Evolutionary conservation across 2,113 vertebrate genomes (phyloP).

Genomic region (Coracopsis vasa): DNA sequence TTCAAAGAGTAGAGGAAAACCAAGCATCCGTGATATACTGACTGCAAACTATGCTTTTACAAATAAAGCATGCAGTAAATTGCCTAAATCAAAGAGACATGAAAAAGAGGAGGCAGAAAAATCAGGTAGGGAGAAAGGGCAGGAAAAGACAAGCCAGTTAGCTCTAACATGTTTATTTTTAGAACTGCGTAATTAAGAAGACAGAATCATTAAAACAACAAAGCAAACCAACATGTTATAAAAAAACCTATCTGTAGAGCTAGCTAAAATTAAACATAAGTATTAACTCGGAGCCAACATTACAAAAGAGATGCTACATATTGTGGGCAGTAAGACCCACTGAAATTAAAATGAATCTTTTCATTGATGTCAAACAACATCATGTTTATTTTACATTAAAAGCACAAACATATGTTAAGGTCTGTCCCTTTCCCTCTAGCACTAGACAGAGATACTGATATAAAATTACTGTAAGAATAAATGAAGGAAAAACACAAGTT

Average conservation of each 20-base stretch:
- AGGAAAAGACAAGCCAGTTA: neutral
- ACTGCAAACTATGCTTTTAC: neutral
- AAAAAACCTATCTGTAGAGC: neutral
- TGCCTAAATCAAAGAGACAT: neutral
- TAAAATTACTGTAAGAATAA: neutral
- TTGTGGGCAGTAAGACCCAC: neutral
- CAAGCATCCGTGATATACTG: neutral
- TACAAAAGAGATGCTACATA: neutral
- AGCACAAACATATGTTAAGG: neutral
- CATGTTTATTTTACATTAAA: neutral
- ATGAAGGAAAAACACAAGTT: neutral
- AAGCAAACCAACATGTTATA: neutral
- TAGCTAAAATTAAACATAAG: neutral
- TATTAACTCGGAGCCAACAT: neutral
- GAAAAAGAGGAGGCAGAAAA: neutral
- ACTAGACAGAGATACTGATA: neutral
- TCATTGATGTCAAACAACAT: neutral
- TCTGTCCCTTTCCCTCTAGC: neutral
- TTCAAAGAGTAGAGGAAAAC: neutral
- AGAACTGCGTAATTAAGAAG: neutral
- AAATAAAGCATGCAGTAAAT: neutral
- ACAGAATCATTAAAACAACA: neutral
- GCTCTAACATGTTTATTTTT: neutral
- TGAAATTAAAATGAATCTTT: neutral
- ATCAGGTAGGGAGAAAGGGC: neutral